Conservation (phyloP, 2,797 vertebrate genomes). For the Acipenser ruthenus region DNA sequence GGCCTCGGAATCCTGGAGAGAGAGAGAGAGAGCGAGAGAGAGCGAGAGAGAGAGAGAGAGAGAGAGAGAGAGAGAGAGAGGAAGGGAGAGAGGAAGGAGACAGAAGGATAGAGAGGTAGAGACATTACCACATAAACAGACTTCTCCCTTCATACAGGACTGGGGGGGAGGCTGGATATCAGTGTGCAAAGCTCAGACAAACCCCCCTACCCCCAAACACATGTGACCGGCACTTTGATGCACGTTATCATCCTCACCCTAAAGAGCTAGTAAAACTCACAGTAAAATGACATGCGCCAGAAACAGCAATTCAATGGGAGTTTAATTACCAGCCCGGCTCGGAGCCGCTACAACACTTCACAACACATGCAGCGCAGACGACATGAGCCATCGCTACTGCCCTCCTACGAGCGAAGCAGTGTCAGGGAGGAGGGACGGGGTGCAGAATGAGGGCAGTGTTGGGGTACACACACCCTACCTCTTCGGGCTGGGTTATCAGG, state of each 20-base stretch:
- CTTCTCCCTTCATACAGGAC: no score
- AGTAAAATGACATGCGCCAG: no score
- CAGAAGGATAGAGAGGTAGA: neutral
- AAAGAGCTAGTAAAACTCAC: no score
- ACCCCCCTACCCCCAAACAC: no score
- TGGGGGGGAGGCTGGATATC: neutral
- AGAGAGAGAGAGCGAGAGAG: neutral
- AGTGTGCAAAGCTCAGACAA: no score
- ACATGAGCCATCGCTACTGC: no score
- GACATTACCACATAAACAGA: neutral
- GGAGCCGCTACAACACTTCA: no score
- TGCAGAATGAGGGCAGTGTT: neutral
- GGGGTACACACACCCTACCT: constrained; percentile 47
- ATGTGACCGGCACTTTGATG: no score
- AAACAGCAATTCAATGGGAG: no score
- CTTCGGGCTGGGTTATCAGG: constrained; percentile 27
- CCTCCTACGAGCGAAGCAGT: neutral
- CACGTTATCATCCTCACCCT: no score
- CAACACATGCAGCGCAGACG: no score
- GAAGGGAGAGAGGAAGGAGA: neutral
- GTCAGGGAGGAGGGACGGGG: neutral
- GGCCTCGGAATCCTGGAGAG: constrained; percentile 26
- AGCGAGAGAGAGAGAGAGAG: neutral
- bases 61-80: neutral
- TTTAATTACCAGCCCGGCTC: no score